Evolutionary conservation across 1,140 invertebrate genomes (phyloP), one percentile per base, ranked within the genome.

Genomic region (Drosophila santomea): DNA sequence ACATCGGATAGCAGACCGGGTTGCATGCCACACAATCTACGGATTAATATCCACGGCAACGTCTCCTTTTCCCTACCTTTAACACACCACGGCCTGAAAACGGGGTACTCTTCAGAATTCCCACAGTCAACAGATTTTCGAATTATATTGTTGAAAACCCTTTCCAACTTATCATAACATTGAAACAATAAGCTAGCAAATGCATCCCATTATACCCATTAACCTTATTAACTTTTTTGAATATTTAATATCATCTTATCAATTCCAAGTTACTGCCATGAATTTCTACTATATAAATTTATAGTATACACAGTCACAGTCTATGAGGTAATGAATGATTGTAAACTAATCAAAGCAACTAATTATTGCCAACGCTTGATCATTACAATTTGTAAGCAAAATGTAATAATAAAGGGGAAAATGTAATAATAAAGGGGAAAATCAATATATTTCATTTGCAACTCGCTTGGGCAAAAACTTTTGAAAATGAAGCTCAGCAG

Each of bases 1-100:
- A 66, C 47, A 51, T 20, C 28, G 38, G 74, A 81, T 78, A 80
- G 43, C 35, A 38, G 23, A 14, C 35, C 43, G 20, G 50, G n/a
- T 28, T 48, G 23, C 25, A 35, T 60, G 8, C 28, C 11, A 35
- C 41, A 15, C 43, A 48, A 38, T 62, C 57, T n/a, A 62, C 38
- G 57, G 57, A 28, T 36, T 50, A 63, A 41, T 50, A 63, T 48
- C 23, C 59, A 48, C 3, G 7, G 59, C 32, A 61, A 45, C 23
- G 61, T 60, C 58, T 10, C 54, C 28, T 35, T 23, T 43, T 43
- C 4, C 6, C 8, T 20, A 32, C 11, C n/a, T 15, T 32, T n/a
- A 35, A 3, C 35, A 52, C 23, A 35, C 6, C 35, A 52, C 23
- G 15, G 57, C 14, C 43, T 43, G 0, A 61, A 28, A 35, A 25